A percentile compares a stretch with the other conserved stretches of the same genome.
Conservation (phyloP, 92 coral and sea anemone genomes). For the Paramuricea clavata region DNA sequence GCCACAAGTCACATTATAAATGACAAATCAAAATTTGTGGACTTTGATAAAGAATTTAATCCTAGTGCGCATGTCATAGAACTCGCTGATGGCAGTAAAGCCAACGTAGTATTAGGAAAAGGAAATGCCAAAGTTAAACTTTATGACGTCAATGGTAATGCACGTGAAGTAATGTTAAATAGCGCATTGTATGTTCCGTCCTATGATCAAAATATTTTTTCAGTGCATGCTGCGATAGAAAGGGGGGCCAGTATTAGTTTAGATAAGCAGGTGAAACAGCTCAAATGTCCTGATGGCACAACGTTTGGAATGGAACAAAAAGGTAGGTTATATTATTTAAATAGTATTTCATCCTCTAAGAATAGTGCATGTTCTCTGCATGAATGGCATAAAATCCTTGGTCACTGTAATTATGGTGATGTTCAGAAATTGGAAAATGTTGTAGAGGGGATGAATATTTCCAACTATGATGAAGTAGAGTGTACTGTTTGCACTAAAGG, state of each 20-base stretch:
- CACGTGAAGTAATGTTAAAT: slow-evolving; percentile 27
- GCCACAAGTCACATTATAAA: slow-evolving; percentile 48
- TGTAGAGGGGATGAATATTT: slow-evolving; percentile 23
- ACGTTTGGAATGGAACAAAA: slow-evolving; percentile 18
- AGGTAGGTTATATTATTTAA: slow-evolving; percentile 38
- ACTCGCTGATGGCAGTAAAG: slow-evolving; percentile 39
- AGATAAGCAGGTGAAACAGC: slow-evolving; percentile 3
- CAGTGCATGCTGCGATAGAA: slow-evolving; percentile 44
- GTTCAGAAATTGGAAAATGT: slow-evolving; percentile 2
- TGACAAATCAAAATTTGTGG: slow-evolving; percentile 33
- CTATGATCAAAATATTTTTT: slow-evolving; percentile 39
- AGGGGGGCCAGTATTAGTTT: slow-evolving; percentile 19
- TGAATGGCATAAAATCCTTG: slow-evolving; percentile 48
- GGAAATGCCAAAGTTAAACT: slow-evolving; percentile 35
- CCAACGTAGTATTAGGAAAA: slow-evolving; percentile 30
- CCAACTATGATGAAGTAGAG: not conserved
- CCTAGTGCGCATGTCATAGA: slow-evolving; percentile 35
- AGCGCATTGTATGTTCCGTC: slow-evolving; percentile 32
- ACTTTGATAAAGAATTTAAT: slow-evolving; percentile 23
- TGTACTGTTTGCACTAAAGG: slow-evolving; percentile 37
- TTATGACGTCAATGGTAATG: slow-evolving; percentile 37
- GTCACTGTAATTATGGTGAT: slow-evolving; percentile 38
- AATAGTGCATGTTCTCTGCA: slow-evolving; percentile 31
- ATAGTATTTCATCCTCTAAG: slow-evolving; percentile 17
- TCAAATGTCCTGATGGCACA: slow-evolving; percentile 12